phyloP scores from a whole-genome alignment of 2,888 invertebrate species.

The Lasioglossum leucozonium region DNA sequence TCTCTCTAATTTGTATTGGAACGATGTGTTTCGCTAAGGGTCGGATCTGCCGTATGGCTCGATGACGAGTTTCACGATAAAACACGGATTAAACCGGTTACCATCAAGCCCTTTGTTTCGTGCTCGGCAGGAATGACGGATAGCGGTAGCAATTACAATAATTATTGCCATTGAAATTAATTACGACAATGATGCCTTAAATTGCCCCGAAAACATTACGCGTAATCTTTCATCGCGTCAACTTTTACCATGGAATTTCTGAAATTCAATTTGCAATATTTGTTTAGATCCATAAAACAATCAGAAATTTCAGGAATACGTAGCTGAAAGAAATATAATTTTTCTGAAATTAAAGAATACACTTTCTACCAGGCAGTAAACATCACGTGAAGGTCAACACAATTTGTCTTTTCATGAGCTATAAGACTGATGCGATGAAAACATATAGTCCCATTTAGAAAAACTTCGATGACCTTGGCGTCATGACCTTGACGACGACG shows the following conservation, averaged over 20 bases:
- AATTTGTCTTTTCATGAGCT: too few relatives aligned
- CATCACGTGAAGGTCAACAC: too few relatives aligned
- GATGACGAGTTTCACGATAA: neutral
- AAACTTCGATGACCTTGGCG: too few relatives aligned
- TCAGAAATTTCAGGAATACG: too few relatives aligned
- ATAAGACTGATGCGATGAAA: too few relatives aligned
- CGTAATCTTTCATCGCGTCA: neutral
- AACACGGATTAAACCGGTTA: conserved; percentile 7
- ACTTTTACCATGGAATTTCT: neutral
- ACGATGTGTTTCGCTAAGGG: conserved; percentile 14
- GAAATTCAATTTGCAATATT: neutral
- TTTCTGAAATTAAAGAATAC: too few relatives aligned
- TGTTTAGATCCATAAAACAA: too few relatives aligned
- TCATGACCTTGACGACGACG: too few relatives aligned
- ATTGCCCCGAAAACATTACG: conserved; percentile 6
- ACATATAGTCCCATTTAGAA: too few relatives aligned
- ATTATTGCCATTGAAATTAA: neutral
- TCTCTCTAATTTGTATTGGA: conserved; percentile 14
- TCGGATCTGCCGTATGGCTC: neutral
- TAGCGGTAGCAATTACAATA: neutral
- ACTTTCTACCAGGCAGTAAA: too few relatives aligned
- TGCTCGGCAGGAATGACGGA: neutral
- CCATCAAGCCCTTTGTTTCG: neutral
- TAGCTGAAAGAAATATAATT: too few relatives aligned
- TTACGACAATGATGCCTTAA: neutral